phyloP scores from a whole-genome alignment of 2,797 vertebrate genomes.

The Bovichtus diacanthus region DNA sequence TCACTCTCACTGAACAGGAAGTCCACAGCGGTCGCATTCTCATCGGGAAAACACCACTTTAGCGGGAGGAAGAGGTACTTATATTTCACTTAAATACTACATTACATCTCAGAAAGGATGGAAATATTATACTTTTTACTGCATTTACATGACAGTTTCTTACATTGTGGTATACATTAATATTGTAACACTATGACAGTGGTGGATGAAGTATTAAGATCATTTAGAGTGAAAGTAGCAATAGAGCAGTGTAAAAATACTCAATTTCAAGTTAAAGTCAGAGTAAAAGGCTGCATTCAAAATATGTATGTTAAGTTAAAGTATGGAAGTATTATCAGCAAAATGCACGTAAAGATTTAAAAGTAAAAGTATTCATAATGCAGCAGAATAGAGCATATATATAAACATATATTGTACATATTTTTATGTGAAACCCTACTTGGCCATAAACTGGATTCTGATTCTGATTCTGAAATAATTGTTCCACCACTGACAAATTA shows the following conservation, averaged over 20 bases:
- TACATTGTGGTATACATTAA: not conserved
- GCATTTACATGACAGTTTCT: not conserved
- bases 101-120: not conserved
- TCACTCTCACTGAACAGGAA: slow-evolving; percentile 60
- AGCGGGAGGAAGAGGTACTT: not conserved
- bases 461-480: no score
- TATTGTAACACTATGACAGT: not conserved
- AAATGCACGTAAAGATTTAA: not conserved
- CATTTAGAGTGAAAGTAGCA: not conserved
- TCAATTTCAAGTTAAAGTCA: not conserved
- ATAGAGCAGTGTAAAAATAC: not conserved
- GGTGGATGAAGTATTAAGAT: not conserved
- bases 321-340: not conserved
- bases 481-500: not conserved
- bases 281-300: not conserved
- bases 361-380: not conserved
- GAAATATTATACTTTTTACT: not conserved
- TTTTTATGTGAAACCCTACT: no score
- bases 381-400: not conserved
- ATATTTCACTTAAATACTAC: not conserved
- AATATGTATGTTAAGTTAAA: not conserved
- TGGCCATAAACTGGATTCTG: no score
- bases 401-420: no score
- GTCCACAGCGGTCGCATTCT: slow-evolving; percentile 3
- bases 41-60: not conserved